Evolutionary conservation across 2,797 vertebrate species (phyloP).

Genomic region (Apogon hyalosoma): DNA sequence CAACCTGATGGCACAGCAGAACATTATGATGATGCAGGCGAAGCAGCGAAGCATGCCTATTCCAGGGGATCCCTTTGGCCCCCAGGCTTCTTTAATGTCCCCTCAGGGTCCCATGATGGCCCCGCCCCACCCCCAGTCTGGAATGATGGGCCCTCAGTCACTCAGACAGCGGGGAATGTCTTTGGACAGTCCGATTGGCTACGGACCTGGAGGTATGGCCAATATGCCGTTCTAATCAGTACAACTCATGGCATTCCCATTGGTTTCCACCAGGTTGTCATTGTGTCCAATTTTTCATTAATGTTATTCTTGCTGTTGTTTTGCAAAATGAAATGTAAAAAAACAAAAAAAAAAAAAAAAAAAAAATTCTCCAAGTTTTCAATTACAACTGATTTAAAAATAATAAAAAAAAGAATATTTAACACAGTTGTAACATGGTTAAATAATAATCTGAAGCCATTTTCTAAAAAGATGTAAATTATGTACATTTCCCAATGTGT

Average conservation of each 20-base stretch:
- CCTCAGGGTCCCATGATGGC: slow-evolving; percentile 94
- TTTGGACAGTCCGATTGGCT: slow-evolving; percentile 93
- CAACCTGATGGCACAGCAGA: slow-evolving; percentile 96
- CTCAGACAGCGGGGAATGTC: slow-evolving; percentile 96
- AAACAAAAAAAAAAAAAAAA: slow-evolving; percentile 50
- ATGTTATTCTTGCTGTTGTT: slow-evolving; percentile 73
- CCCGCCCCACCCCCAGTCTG: slow-evolving; percentile 90
- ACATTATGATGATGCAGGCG: slow-evolving; percentile 97
- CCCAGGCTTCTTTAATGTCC: slow-evolving; percentile 90
- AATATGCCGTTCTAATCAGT: slow-evolving; percentile 93
- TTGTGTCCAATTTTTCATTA: slow-evolving; percentile 74
- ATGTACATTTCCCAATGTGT: slow-evolving; percentile 85
- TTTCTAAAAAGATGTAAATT: slow-evolving; percentile 87
- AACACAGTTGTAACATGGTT: slow-evolving; percentile 74
- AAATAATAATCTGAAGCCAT: slow-evolving; percentile 83
- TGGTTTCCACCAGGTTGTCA: slow-evolving; percentile 56
- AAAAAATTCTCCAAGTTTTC: slow-evolving; percentile 72
- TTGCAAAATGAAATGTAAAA: slow-evolving; percentile 63
- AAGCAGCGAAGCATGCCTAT: slow-evolving; percentile 92
- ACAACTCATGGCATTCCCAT: neutral
- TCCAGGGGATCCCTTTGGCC: slow-evolving; percentile 92
- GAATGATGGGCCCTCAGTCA: slow-evolving; percentile 93
- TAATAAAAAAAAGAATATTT: slow-evolving; percentile 60
- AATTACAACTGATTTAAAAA: slow-evolving; percentile 65
- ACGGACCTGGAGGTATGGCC: slow-evolving; percentile 92